phyloP scores from a whole-genome alignment of 2,888 invertebrate genomes.

The Colletes collaris region DNA sequence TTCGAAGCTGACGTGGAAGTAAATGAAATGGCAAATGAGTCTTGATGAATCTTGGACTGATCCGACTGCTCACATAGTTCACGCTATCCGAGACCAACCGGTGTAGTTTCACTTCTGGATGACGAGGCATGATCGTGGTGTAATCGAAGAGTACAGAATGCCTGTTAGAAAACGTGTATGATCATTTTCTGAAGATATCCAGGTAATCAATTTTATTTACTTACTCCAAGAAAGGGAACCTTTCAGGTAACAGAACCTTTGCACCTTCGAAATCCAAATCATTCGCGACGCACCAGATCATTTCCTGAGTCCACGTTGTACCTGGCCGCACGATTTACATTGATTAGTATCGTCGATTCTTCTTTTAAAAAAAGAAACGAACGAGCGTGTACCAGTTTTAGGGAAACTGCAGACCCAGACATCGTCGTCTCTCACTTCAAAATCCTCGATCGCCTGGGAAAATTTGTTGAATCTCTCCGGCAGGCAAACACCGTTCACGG shows the following conservation, averaged over 20 bases:
- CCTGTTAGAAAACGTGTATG: slow-evolving; percentile 1
- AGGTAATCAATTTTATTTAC: slow-evolving; percentile 20
- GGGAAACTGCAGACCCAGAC: slow-evolving; percentile 85
- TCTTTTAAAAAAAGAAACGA: neutral
- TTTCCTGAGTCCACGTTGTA: slow-evolving; percentile 96
- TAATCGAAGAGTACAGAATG: slow-evolving; percentile 38
- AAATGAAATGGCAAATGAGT: slow-evolving; percentile 87
- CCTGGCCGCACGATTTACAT: slow-evolving; percentile 78
- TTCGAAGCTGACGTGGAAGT: slow-evolving; percentile 84
- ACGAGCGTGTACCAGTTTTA: slow-evolving; percentile 83
- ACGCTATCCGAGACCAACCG: slow-evolving; percentile 73
- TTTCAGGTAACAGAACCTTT: slow-evolving; percentile 84
- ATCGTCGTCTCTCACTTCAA: slow-evolving; percentile 84
- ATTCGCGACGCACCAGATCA: slow-evolving; percentile 94
- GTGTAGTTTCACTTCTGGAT: slow-evolving; percentile 23
- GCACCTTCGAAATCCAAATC: slow-evolving; percentile 91
- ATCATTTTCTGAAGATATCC: neutral
- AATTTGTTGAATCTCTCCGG: slow-evolving; percentile 82
- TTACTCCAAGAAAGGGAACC: slow-evolving; percentile 83
- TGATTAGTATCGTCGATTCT: neutral
- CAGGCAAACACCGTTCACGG: slow-evolving; percentile 80
- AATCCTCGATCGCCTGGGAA: slow-evolving; percentile 81
- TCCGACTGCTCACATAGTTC: slow-evolving; percentile 79
- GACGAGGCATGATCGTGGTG: neutral
- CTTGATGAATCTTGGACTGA: slow-evolving; percentile 86